Evolutionary conservation across 2,113 vertebrate genomes (phyloP), one percentile per base, ranked within the genome.

Genomic region (Cynocephalus volans): DNA sequence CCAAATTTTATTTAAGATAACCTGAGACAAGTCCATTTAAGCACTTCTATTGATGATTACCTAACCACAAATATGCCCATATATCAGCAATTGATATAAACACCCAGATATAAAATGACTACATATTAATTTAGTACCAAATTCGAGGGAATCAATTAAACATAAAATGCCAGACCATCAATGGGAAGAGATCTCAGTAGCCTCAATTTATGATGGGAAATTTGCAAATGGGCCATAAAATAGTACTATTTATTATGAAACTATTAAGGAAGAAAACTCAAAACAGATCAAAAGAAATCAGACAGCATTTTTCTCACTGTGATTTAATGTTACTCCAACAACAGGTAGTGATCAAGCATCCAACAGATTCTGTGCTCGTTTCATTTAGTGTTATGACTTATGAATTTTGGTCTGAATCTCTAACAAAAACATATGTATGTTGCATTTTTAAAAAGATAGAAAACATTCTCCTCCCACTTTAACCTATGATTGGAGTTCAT

Each of bases 1-100:
- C 7, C 19, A 54, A 88, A 56, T 90, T 95, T 70, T 88, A 88
- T 77, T 93, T 90, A 72, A 93, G 82, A 76, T 11, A 77, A 8
- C 13, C 36, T 93, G 45, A 88, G 45, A 62, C 70, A 85, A 89
- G 79, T 64, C 26, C 79, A 93, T 67, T 91, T 67, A 82, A 52
- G 50, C 33, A 50, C 89, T 33, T 83, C 79, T 70, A 19, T 9
- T 52, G 5, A 95, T 90, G 76, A 48, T 58, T 52, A 75, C 48
- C 52, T 62, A 69, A 24, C 33, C 50, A 62, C 23, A 94, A 33
- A 87, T 79, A 90, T 36, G 9, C 11, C 8, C 33, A 18, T 50
- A 11, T 45, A 50, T 88, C 70, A 81, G 58, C n/a, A 88, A 72
- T 1, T 64, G 45, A 86, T 56, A 45, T 2, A 45, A 41, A 79